Evolutionary conservation across 2,888 invertebrate species (phyloP), one percentile per base, ranked within the genome.

Genomic region (Acleris literana): DNA sequence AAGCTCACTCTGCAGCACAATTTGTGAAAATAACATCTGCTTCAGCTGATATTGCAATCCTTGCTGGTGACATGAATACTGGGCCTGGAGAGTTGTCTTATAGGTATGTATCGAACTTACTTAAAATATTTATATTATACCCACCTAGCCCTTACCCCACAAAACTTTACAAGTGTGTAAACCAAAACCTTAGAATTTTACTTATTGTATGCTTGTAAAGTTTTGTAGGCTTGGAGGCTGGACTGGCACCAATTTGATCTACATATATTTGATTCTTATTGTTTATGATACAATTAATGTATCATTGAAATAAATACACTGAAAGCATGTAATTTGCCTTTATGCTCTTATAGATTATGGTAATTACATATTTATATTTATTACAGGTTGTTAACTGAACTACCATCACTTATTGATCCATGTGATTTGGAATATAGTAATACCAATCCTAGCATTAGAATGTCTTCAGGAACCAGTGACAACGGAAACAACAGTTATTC

Each of bases 51-150:
- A 90, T 98, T 25, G 95, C 96, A 61, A 94, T 99, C 74, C 91
- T 99, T 64, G 98, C 97, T 22, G 99, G 99, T 2, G 99, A 99
- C 91, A 94, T 99, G 59, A 99, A 99, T 85, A 95, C 98, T 16
- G 97, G 97, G 76, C 97, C 99, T 1, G 94, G 94, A 29, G 98
- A 99, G 85, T 92, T 98, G 71, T 95, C 97, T 0, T 97, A 96
- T 79, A 94, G 94, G 92, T 94, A 84, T 70, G 39, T 39, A 39
- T 13, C 0, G 11, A 33, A 33, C 33, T 33, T 33, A 33, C 33
- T 33, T 20, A 20, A 20, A 2, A 20, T 29, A 1, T 3, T 11
- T 33, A 11, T 33, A n/a, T 33, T 11, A 33, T 33, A 3, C 3
- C 33, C 33, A 33, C 33, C 25, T 25, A 7, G 7, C 7, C 6